phyloP scores from a whole-genome alignment of 2,888 invertebrate species.

The Acanthococcus lagerstroemiae region DNA sequence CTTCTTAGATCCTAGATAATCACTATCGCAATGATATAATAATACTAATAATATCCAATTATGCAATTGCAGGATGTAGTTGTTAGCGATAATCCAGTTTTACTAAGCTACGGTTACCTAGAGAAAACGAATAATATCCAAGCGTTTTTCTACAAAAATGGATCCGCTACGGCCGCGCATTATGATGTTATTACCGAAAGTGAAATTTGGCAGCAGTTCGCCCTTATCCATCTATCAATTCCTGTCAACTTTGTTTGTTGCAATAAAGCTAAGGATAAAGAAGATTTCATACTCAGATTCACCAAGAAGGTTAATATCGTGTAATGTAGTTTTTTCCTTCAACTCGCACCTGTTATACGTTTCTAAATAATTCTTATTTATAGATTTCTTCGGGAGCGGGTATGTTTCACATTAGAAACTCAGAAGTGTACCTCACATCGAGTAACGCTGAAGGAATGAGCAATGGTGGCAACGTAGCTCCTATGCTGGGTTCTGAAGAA shows the following conservation, averaged over 20 bases:
- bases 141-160: constrained; percentile 21
- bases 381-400: constrained; percentile 20
- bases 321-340: neutral
- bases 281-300: constrained; percentile 12
- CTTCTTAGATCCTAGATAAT: too few relatives aligned
- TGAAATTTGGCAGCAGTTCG: constrained; percentile 13
- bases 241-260: constrained; percentile 20
- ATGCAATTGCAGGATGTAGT: constrained; percentile 9
- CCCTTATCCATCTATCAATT: constrained; percentile 13
- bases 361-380: neutral
- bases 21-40: neutral
- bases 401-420: constrained; percentile 22
- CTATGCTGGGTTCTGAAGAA: constrained; percentile 10
- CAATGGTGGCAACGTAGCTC: constrained; percentile 8
- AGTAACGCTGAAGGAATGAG: constrained; percentile 14
- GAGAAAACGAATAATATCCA: constrained; percentile 8
- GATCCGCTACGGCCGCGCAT: neutral
- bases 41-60: neutral
- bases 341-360: neutral
- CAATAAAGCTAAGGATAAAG: constrained; percentile 16
- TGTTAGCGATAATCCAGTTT: constrained; percentile 16
- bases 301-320: constrained; percentile 8
- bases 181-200: constrained; percentile 10
- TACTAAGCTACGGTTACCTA: constrained; percentile 14
- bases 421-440: constrained; percentile 15